A percentile compares a stretch with the other conserved stretches of the same genome.
These are phyloP conservation scores for Cotesia congregata DNA, from an alignment of 2,888 invertebrate genomes.

Conservation along the genomic window DNA sequence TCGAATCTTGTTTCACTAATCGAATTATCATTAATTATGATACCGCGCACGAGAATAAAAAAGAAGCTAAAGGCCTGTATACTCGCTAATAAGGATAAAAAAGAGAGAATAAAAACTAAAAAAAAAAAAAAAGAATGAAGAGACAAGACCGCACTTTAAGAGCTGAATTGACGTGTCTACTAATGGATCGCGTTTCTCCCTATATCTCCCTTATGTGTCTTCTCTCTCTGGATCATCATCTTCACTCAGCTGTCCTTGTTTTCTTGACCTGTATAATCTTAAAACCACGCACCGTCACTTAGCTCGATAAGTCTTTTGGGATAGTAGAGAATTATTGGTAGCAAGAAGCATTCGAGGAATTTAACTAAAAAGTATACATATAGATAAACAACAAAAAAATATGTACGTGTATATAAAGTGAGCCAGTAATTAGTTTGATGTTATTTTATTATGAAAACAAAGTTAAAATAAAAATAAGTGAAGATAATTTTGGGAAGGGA, in stretches of 20 bases:
- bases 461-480: neutral
- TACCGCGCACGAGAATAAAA: conserved; percentile 52
- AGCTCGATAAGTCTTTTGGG: conserved; percentile 22
- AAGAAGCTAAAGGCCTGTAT: conserved; percentile 20
- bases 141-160: conserved; percentile 61
- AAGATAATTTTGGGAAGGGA: conserved; percentile 36
- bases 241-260: conserved; percentile 35
- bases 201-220: conserved; percentile 28
- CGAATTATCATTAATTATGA: conserved; percentile 68
- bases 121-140: conserved; percentile 34
- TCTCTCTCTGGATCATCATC: conserved; percentile 36
- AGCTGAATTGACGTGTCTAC: conserved; percentile 69
- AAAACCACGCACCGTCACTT: conserved; percentile 49
- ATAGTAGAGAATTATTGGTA: conserved; percentile 26
- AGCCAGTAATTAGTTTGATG: conserved; percentile 25
- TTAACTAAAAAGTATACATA: conserved; percentile 13
- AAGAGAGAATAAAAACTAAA: conserved; percentile 51
- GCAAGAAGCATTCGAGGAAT: conserved; percentile 21
- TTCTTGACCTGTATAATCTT: conserved; percentile 52
- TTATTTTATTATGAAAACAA: neutral
- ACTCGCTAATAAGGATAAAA: conserved; percentile 33
- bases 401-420: conserved; percentile 5
- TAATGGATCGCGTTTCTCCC: conserved; percentile 66
- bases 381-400: neutral
- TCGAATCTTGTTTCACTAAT: conserved; percentile 65